These are phyloP conservation scores for Selenia dentaria DNA, from an alignment of 2,888 invertebrate genomes.

Conservation along the genomic window DNA sequence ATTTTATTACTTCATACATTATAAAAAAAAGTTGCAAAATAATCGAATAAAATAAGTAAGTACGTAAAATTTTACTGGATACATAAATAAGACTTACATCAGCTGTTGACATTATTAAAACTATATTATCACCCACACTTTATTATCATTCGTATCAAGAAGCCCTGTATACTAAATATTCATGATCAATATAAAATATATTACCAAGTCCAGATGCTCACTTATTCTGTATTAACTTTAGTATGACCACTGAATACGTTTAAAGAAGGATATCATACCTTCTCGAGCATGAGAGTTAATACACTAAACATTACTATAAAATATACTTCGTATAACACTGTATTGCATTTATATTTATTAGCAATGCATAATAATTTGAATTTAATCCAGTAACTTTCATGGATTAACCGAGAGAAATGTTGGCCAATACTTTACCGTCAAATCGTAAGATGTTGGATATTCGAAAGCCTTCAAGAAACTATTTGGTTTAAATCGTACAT, in stretches of 20 bases:
- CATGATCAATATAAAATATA: conserved; percentile 27
- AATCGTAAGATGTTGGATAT: too few relatives aligned
- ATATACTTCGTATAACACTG: conserved; percentile 1
- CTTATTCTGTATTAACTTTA: conserved; percentile 40
- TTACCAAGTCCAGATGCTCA: conserved; percentile 37
- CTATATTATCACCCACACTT: conserved; percentile 7
- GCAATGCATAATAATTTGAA: conserved; percentile 11
- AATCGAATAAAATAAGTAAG: too few relatives aligned
- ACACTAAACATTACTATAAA: conserved; percentile 4
- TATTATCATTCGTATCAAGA: conserved; percentile 10
- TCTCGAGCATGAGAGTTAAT: conserved; percentile 24
- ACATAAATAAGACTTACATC: neutral
- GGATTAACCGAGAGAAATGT: conserved; percentile 1
- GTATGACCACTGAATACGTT: conserved; percentile 28
- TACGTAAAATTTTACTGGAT: too few relatives aligned
- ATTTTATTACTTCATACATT: too few relatives aligned
- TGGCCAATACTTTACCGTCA: too few relatives aligned
- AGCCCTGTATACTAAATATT: conserved; percentile 21
- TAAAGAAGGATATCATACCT: conserved; percentile 46
- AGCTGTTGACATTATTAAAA: conserved; percentile 16
- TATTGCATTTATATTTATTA: conserved; percentile 8
- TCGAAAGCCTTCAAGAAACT: too few relatives aligned
- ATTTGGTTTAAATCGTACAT: too few relatives aligned
- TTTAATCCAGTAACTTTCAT: conserved; percentile 14
- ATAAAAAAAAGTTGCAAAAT: too few relatives aligned